Conservation (phyloP, 2,888 invertebrate species). For the Oxycera nigricornis region DNA sequence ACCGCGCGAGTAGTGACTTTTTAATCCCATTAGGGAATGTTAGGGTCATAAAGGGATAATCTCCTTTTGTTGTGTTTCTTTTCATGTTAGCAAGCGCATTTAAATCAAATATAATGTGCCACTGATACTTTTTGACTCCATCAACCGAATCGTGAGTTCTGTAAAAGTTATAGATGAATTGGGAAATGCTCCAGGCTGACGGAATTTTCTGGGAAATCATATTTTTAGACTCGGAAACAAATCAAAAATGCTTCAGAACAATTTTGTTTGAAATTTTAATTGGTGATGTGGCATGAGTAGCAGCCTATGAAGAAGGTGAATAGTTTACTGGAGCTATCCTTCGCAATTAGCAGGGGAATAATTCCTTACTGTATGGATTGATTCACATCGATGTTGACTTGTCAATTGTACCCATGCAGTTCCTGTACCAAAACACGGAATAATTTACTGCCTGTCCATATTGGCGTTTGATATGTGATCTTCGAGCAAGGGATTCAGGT, state of each 20-base stretch:
- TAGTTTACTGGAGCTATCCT: conserved; percentile 14
- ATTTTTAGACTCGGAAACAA: not conserved
- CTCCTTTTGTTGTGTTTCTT: conserved; percentile 28
- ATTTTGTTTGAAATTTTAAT: conserved; percentile 34
- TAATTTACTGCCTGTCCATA: conserved; percentile 37
- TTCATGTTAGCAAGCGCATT: conserved; percentile 39
- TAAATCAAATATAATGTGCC: conserved; percentile 27
- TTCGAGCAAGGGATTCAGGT: not conserved
- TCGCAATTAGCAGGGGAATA: conserved; percentile 22
- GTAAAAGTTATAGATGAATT: not conserved
- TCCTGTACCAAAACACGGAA: not conserved
- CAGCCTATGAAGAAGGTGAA: not conserved
- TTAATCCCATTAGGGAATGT: conserved; percentile 39
- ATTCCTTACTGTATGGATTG: not conserved
- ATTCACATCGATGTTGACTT: conserved; percentile 2
- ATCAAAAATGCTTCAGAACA: not conserved
- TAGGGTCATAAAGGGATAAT: conserved; percentile 40
- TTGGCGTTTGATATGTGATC: conserved; percentile 32
- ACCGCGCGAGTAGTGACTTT: conserved; percentile 37
- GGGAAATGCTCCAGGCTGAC: not conserved
- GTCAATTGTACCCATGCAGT: conserved; percentile 3
- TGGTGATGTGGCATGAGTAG: not conserved
- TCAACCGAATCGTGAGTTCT: not conserved
- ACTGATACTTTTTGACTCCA: conserved; percentile 8
- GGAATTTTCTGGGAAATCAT: not conserved